Base-by-base conservation (phyloP, 2,113 vertebrate species). In the Pangasianodon gigas region DNA sequence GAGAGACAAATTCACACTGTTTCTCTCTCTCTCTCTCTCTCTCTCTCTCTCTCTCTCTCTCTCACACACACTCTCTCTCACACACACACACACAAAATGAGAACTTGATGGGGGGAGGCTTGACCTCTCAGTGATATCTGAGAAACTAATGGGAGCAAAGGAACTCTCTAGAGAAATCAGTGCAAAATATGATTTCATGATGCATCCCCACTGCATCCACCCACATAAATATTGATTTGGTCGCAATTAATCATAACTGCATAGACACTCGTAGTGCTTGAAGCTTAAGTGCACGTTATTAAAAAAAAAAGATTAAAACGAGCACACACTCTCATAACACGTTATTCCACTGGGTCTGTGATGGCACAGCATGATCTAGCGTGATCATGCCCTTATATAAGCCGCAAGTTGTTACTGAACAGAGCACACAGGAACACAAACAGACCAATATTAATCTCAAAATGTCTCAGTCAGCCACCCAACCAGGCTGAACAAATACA, bases 361-460 rank as follows among this genome's bases (percentile, higher is more conserved):
- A 52, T n/a, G 41, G 81, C 52, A 88, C 56, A 51, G 41, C 13
- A 11, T 77, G 41, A 88, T 69, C 41, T 7, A 46, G 71, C 21
- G 13, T 77, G 86, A 80, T 80, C 54, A 21, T 60, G 58, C 41
- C 48, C 58, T 84, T 89, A 67, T 52, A 89, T 29, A 65, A 80
- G 62, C 67, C n/a, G 79, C 4, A 86, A 60, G 46, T 11, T n/a
- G 13, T 85, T 87, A 87, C 48, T 67, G n/a, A 65, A 84, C 6
- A 41, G 69, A 87, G 44, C n/a, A 84, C 5, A 48, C 26, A 58
- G 46, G 19, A 32, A 85, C 19, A 75, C 77, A 83, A 71, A 84
- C 67, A 86, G 67, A 84, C 46, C 84, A 87, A 88, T 65, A 87
- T 71, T 87, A 71, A 84, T 54, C 80, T 51, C 58, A 65, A 85